Base-by-base conservation (phyloP, 2,888 invertebrate species). In the Diaperis boleti region DNA sequence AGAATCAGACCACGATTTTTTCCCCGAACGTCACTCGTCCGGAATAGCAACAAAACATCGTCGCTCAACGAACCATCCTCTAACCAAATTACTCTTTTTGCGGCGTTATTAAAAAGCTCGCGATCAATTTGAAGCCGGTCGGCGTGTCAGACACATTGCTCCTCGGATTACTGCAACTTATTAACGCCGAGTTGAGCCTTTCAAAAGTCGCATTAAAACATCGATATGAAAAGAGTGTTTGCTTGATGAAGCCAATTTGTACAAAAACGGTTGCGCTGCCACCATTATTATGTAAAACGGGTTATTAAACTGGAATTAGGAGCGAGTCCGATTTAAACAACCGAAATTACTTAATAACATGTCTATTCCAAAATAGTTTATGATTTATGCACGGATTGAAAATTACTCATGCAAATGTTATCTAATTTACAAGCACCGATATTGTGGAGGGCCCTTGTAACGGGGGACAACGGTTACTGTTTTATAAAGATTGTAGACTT, bases 321-420 rank as follows among this genome's bases (percentile, higher is more conserved):
- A 41, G 45, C 26, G 45, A 33, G n/a, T 57, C 47, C 35, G 45
- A 35, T 47, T 45, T 45, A 45, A 57, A 57, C 57, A 35, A 45
- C 57, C 57, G 18, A 57, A 57, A 57, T 57, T 57, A 57, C 57
- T 57, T 57, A 57, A 57, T 57, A 57, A 57, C 57, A 57, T 47
- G 45, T 57, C 57, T 57, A 57, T 57, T 45, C 47, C 13, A 57
- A 45, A 57, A 57, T 29, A 57, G 57, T 57, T 57, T 62, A 47
- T 62, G 62, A 62, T 62, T 56, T 62, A 62, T 62, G 39, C 42
- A 56, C 49, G 47, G 62, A 62, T 62, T 62, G 62, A 62, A 62
- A 62, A 62, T 62, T 62, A 62, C 41, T 47, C 62, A 62, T 62
- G 62, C 62, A 62, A 62, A 62, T 62, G 47, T 29, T 41, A 55